Conservation (phyloP, 2,888 invertebrate species). For the Brachypalpus laphriformis region DNA sequence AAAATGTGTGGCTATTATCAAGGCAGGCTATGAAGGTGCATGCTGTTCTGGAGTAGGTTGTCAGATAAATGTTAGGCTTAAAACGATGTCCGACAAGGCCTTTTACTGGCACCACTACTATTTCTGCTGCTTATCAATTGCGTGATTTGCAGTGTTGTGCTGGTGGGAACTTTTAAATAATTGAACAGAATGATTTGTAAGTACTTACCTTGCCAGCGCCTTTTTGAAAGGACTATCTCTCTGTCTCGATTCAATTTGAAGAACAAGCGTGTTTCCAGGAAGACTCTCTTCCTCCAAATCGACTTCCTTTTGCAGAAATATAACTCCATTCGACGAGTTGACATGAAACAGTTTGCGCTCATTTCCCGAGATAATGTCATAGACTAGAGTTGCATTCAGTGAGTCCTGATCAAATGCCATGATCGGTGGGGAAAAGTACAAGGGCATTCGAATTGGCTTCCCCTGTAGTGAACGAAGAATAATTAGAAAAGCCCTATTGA, state of each 20-base stretch:
- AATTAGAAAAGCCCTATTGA: rapidly evolving
- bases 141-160: too few species aligned
- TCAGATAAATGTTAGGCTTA: too few species aligned
- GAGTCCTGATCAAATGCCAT: conserved; percentile 92
- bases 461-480: conserved; percentile 84
- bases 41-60: too few species aligned
- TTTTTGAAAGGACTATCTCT: conserved; percentile 90
- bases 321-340: conserved; percentile 88
- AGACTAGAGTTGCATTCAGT: conserved; percentile 88
- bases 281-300: conserved; percentile 90
- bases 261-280: conserved; percentile 89
- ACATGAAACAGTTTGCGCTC: conserved; percentile 90
- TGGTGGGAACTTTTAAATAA: too few species aligned
- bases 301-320: conserved; percentile 91
- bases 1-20: too few species aligned
- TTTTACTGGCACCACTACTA: too few species aligned
- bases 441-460: conserved; percentile 87
- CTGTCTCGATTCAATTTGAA: conserved; percentile 91
- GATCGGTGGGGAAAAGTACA: conserved; percentile 89
- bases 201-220: conserved; percentile 85
- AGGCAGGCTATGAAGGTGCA: too few species aligned
- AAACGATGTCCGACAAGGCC: too few species aligned
- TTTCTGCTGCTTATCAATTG: too few species aligned
- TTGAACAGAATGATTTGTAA: not conserved
- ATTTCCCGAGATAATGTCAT: conserved; percentile 92